phyloP scores from a whole-genome alignment of 2,888 invertebrate species.

The Acanthosepion esculentum region DNA sequence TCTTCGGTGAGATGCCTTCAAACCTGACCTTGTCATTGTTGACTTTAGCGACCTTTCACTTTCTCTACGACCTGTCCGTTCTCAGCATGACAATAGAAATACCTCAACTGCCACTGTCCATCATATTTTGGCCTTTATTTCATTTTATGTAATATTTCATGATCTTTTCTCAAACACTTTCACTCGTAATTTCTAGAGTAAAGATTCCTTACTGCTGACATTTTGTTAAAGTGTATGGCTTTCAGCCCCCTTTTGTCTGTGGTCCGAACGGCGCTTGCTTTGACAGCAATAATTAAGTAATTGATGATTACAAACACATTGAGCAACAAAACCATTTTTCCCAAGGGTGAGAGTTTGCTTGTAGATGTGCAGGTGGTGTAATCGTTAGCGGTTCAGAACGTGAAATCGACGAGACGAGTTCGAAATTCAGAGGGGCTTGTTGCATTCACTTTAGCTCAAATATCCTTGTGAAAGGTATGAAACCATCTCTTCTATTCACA shows the following conservation, averaged over 20 bases:
- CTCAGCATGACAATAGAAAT: neutral
- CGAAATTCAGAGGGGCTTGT: too few relatives aligned
- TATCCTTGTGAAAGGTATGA: too few relatives aligned
- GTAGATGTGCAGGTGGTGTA: too few relatives aligned
- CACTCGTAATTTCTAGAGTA: too few relatives aligned
- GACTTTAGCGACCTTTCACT: neutral
- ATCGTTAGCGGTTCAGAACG: too few relatives aligned
- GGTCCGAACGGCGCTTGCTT: neutral
- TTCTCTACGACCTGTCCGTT: neutral
- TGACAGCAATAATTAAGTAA: neutral
- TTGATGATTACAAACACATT: neutral
- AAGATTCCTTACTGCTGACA: neutral
- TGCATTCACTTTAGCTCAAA: too few relatives aligned
- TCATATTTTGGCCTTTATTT: neutral
- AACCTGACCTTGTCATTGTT: slow-evolving; percentile 7
- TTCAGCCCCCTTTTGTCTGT: neutral
- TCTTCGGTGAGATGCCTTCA: slow-evolving; percentile 10
- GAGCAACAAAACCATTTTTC: neutral
- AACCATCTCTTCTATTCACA: too few relatives aligned
- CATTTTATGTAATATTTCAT: neutral
- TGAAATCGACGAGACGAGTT: too few relatives aligned
- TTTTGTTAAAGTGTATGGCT: neutral
- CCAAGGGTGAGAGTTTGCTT: neutral
- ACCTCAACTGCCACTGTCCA: slow-evolving; percentile 21
- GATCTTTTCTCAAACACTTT: neutral